Percentiles rank a stretch among this genome's conserved stretches.
Conservation (phyloP, 2,888 invertebrate species). For the Macrophya alboannulata region DNA sequence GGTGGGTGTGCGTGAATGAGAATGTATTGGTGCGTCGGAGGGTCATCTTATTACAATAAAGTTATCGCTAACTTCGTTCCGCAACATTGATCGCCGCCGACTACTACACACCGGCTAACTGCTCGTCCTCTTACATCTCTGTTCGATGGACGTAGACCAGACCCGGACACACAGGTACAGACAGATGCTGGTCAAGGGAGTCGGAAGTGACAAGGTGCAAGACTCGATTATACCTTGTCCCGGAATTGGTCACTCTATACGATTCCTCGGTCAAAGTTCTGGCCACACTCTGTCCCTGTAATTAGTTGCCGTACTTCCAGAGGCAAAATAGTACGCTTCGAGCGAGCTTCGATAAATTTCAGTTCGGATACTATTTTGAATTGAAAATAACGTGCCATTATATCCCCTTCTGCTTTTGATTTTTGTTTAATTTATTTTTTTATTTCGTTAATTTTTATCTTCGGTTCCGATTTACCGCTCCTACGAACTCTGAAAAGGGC, state of each 20-base stretch:
- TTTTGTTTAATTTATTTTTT: neutral
- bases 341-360: neutral
- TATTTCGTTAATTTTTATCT: constrained; percentile 2
- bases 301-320: constrained; percentile 30
- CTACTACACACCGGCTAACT: constrained; percentile 56
- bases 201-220: constrained; percentile 53
- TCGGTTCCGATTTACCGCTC: neutral
- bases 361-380: neutral
- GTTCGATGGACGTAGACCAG: neutral
- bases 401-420: neutral
- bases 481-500: constrained; percentile 7
- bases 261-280: constrained; percentile 45
- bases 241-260: constrained; percentile 38
- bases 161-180: constrained; percentile 1
- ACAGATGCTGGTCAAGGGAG: constrained; percentile 17
- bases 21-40: constrained; percentile 59
- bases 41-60: constrained; percentile 77
- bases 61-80: constrained; percentile 74
- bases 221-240: constrained; percentile 51
- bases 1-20: constrained; percentile 60
- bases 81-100: constrained; percentile 65
- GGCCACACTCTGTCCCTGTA: constrained; percentile 25
- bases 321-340: constrained; percentile 7
- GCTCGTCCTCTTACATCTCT: constrained; percentile 6
- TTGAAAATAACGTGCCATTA: neutral